Conservation (phyloP, 1,140 invertebrate genomes). For the Paramacrobiotus metropolitanus region DNA sequence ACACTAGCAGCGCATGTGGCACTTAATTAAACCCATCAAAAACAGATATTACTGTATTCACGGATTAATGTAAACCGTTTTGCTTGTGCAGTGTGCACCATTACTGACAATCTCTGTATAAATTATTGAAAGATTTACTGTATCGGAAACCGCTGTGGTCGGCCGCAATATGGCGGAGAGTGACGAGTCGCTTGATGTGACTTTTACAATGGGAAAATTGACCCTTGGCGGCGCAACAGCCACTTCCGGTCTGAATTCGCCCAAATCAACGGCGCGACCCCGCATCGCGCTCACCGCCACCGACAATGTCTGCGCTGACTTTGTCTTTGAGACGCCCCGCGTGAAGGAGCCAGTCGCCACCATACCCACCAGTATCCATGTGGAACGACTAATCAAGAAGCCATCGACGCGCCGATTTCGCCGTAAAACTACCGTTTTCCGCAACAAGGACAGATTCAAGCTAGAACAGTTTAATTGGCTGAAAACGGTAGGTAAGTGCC, state of each 20-base stretch:
- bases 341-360: background rate
- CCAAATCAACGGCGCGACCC: background rate
- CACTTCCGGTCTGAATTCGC: background rate
- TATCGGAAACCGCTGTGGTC: too few species aligned
- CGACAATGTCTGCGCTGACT: background rate
- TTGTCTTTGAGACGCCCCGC: background rate
- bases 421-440: background rate
- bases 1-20: too few species aligned
- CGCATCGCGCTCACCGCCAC: background rate
- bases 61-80: too few species aligned
- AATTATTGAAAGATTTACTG: too few species aligned
- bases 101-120: too few species aligned
- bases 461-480: conserved; percentile 2
- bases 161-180: too few species aligned
- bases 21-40: too few species aligned
- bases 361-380: background rate
- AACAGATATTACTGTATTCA: too few species aligned
- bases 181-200: too few species aligned
- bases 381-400: background rate
- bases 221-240: too few species aligned
- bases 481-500: conserved; percentile 3
- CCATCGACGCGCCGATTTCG: background rate
- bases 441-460: background rate
- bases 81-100: too few species aligned
- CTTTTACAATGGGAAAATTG: too few species aligned